Base-by-base conservation (phyloP, 1,140 invertebrate species). In the Listronotus oregonensis region DNA sequence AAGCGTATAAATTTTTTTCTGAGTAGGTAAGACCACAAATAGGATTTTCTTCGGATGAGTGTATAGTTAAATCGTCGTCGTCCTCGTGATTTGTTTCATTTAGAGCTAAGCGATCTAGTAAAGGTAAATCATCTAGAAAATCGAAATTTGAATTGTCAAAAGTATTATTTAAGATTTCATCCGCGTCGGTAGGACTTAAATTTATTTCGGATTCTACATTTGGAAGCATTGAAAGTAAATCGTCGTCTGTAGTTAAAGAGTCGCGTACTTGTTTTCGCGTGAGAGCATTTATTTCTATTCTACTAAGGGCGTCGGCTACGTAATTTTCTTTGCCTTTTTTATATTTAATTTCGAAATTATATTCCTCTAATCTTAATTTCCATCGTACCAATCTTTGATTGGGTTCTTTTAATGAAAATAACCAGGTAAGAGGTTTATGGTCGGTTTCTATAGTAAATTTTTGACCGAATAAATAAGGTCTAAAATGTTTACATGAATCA, bases 371-470 rank as follows among this genome's bases (percentile, higher is more conserved):
- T 44, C 43, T 21, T 9, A 44, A 49, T 55, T 18, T 54, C 42
- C 51, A 64, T 56, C 37, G 21, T 14, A 50, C 34, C n/a, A 65
- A 39, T 59, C 54, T 11, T 34, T 50, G 39, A 52, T 66, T 66
- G 15, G 49, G 39, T 21, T 66, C 18, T 52, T 61, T 66, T 34
- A 66, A 6, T 12, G 37, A 43, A 27, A 51, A 66, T 50, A 66
- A 43, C 62, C 64, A 66, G 17, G 57, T 49, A 14, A 66, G 39
- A 15, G 56, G 49, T 21, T 61, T 66, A 55, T 66, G 64, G 52
- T 66, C 64, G 11, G 55, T 64, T 57, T 64, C 15, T n/a, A 64
- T 64, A 14, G 27, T 34, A n/a, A 64, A 52, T 17, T 52, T 56
- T 56, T 50, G 52, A 15, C 44, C 62, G 44, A 42, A 64, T 12